Conservation (phyloP, 2,797 vertebrate species). For the Cynopterus sphinx region DNA sequence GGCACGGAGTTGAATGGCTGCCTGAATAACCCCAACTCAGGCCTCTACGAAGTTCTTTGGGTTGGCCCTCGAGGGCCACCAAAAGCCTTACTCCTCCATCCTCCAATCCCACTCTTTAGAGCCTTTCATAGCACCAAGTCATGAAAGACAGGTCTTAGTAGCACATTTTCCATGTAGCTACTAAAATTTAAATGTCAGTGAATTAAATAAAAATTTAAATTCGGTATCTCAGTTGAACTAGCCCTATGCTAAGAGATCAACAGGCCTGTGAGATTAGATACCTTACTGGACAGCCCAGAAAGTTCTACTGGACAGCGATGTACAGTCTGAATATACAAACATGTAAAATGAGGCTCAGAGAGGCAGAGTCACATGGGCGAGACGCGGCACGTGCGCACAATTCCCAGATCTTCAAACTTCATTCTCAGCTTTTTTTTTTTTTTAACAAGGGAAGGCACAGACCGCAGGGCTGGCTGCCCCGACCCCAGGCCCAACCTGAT, state of each 20-base stretch:
- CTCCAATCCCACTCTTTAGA: no score
- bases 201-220: not conserved
- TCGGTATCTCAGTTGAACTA: not conserved
- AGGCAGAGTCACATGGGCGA: not conserved
- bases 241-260: not conserved
- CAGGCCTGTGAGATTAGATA: accelerated
- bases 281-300: not conserved
- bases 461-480: not conserved
- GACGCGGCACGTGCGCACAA: not conserved
- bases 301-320: not conserved
- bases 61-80: not conserved
- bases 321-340: accelerated
- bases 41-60: not conserved
- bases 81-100: not conserved
- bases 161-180: not conserved
- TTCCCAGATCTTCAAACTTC: accelerated
- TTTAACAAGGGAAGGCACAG: not conserved
- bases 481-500: not conserved
- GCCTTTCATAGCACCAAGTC: not conserved
- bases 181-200: not conserved
- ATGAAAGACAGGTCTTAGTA: not conserved
- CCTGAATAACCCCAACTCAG: not conserved
- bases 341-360: not conserved
- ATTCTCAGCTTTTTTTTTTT: not conserved
- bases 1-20: not conserved